Conservation (phyloP, 2,888 invertebrate species). For the Muschampia plurimacula region DNA sequence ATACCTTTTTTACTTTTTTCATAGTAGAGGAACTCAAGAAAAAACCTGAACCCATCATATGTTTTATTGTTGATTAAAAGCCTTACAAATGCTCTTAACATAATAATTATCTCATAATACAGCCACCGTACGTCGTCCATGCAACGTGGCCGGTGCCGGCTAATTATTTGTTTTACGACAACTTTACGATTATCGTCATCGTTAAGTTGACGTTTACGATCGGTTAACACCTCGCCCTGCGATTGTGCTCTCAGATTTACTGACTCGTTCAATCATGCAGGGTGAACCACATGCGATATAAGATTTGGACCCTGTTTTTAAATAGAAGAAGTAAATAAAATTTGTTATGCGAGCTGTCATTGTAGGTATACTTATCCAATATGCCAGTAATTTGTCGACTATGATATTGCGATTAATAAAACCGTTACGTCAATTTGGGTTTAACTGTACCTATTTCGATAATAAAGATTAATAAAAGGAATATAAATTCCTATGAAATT, state of each 20-base stretch:
- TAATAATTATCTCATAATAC: conserved; percentile 32
- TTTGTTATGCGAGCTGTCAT: too few relatives aligned
- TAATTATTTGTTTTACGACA: conserved; percentile 84
- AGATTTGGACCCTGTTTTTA: not conserved
- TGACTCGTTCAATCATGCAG: conserved; percentile 16
- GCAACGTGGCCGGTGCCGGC: conserved; percentile 34
- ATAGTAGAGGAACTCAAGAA: not conserved
- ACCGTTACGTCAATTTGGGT: too few relatives aligned
- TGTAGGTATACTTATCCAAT: too few relatives aligned
- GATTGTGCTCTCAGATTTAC: conserved; percentile 61
- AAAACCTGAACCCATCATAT: not conserved
- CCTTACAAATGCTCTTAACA: conserved; percentile 15
- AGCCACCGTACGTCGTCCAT: conserved; percentile 26
- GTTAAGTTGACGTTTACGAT: conserved; percentile 82
- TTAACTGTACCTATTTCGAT: too few relatives aligned
- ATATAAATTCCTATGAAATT: too few relatives aligned
- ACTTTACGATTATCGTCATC: conserved; percentile 78
- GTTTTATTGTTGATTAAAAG: conserved; percentile 10
- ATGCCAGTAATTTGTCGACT: too few relatives aligned
- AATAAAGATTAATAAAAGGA: too few relatives aligned
- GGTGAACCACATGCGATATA: conserved; percentile 19
- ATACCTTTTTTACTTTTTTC: not conserved
- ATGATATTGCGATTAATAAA: too few relatives aligned
- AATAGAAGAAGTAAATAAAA: too few relatives aligned
- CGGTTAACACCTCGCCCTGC: conserved; percentile 72